phyloP scores from a whole-genome alignment of 30 jellyfish, hydroid and myxozoan species.

The Rhopilema esculentum region DNA sequence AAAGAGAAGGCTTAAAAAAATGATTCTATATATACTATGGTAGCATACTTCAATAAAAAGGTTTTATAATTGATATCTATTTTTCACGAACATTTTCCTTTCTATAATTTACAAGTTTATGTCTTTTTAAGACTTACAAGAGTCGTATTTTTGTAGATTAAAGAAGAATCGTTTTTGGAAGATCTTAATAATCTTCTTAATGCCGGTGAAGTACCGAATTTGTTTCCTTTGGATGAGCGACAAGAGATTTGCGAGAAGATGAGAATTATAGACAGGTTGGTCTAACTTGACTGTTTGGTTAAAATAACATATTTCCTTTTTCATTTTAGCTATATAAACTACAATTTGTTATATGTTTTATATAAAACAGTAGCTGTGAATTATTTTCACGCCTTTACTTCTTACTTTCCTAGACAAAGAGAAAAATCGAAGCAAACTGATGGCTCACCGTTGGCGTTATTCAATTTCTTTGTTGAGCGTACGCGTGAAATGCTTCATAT shows the following conservation, averaged over 20 bases:
- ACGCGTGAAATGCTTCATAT: constrained; percentile 98
- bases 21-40: too few species aligned
- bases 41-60: too few species aligned
- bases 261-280: constrained; percentile 95
- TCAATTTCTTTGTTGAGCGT: constrained; percentile 89
- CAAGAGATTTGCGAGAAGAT: constrained; percentile 98
- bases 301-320: too few species aligned
- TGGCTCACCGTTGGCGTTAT: constrained; percentile 96
- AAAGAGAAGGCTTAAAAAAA: too few species aligned
- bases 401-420: constrained; percentile 75
- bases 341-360: too few species aligned
- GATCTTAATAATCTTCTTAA: constrained; percentile 90
- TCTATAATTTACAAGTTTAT: too few species aligned
- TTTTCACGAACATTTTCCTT: not conserved
- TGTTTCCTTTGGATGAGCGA: constrained; percentile 92
- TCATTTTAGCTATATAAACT: too few species aligned
- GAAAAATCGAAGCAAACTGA: constrained; percentile 96
- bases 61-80: too few species aligned
- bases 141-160: constrained; percentile 46
- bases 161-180: constrained; percentile 96
- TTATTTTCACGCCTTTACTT: too few species aligned
- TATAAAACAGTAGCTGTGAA: too few species aligned
- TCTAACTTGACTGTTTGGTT: not conserved
- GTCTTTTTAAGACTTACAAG: too few species aligned
- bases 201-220: constrained; percentile 99